A percentile compares a stretch with the other conserved stretches of the same genome.
phyloP scores from a whole-genome alignment of 1,140 invertebrate genomes.

The Drosophila pseudoobscura region DNA sequence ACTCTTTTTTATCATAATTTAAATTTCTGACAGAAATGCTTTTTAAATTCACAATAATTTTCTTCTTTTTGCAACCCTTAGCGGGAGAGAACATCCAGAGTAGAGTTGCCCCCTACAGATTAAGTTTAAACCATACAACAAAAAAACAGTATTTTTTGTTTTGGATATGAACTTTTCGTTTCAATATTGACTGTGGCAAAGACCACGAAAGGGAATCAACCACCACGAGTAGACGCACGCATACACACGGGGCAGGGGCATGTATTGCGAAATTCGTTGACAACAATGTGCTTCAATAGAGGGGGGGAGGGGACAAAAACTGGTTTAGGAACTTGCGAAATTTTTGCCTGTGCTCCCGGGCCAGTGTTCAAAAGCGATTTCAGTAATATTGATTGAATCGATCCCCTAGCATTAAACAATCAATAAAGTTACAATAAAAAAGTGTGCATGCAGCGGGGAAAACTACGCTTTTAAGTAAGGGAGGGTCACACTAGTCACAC shows the following conservation, averaged over 20 bases:
- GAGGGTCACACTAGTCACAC: too few relatives aligned
- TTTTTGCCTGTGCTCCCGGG: slow-evolving; percentile 30
- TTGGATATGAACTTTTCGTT: slow-evolving; percentile 69
- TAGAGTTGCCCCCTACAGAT: slow-evolving; percentile 49
- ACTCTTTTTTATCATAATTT: not conserved
- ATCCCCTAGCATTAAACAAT: too few relatives aligned
- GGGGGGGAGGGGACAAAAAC: slow-evolving; percentile 40
- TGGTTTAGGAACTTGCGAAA: slow-evolving; percentile 61
- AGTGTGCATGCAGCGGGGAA: too few relatives aligned
- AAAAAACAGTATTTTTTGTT: slow-evolving; percentile 3
- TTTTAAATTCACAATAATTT: not conserved
- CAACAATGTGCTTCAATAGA: slow-evolving; percentile 28
- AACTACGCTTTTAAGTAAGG: too few relatives aligned
- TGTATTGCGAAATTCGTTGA: slow-evolving; percentile 72
- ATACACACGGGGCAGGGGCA: slow-evolving; percentile 33
- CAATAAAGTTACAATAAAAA: too few relatives aligned
- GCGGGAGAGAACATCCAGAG: slow-evolving; percentile 8
- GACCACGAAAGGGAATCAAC: slow-evolving; percentile 41
- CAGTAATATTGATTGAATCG: too few relatives aligned
- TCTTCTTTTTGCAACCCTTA: slow-evolving; percentile 28
- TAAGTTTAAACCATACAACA: slow-evolving; percentile 36
- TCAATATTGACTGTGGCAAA: slow-evolving; percentile 32
- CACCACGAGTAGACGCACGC: slow-evolving; percentile 49
- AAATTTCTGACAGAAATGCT: too few relatives aligned
- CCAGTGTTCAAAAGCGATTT: too few relatives aligned